A percentile compares a stretch with the other conserved stretches of the same genome.
Evolutionary conservation across 2,113 vertebrate genomes (phyloP).

Genomic region (Accipiter virgatus): DNA sequence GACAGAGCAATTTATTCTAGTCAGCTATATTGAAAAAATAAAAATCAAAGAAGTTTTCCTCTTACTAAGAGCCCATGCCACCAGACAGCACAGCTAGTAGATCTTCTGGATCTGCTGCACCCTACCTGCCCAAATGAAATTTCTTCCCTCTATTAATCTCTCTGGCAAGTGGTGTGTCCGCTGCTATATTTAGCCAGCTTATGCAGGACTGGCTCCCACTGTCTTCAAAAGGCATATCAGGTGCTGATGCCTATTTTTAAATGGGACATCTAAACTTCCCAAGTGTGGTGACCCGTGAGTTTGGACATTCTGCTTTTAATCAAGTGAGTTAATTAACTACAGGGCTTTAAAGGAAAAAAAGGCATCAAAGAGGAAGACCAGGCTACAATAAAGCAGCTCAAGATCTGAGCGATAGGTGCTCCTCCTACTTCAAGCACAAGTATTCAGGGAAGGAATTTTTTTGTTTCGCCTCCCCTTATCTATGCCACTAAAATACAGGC

Average conservation of each 20-base stretch:
- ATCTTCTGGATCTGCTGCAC: neutral
- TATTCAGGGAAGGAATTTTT: neutral
- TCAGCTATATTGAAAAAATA: neutral
- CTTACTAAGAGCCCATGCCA: neutral
- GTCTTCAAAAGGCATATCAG: constrained; percentile 48
- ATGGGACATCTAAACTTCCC: constrained; percentile 35
- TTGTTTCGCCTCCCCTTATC: neutral
- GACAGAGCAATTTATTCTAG: neutral
- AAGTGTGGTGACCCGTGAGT: constrained; percentile 13
- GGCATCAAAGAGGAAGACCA: constrained; percentile 50
- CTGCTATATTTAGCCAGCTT: neutral
- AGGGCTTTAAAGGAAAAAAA: constrained; percentile 13
- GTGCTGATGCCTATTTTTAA: constrained; percentile 45
- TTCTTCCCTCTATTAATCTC: neutral
- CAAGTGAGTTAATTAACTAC: constrained; percentile 43
- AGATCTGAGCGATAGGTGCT: constrained; percentile 2
- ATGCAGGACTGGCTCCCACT: neutral
- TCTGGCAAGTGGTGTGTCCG: neutral
- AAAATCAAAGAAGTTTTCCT: neutral
- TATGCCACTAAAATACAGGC: neutral
- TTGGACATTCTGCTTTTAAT: constrained; percentile 32
- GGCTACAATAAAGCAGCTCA: constrained; percentile 28
- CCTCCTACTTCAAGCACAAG: constrained; percentile 29
- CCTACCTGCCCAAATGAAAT: constrained; percentile 22
- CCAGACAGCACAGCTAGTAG: neutral